These are phyloP conservation scores for Cydia strobilella DNA, from an alignment of 1,140 invertebrate genomes.

Conservation along the genomic window DNA sequence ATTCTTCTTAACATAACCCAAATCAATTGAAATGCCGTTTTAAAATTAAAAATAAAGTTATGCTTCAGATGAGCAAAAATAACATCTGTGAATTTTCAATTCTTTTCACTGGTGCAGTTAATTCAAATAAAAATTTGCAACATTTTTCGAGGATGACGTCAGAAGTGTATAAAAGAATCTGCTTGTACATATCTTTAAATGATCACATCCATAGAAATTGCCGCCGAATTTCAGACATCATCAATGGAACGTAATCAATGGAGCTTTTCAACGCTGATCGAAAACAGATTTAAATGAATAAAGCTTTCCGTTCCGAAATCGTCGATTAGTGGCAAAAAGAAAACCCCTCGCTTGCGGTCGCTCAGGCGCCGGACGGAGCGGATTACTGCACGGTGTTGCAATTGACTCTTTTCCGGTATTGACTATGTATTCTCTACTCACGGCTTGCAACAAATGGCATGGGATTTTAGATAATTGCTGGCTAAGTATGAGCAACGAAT, in stretches of 20 bases:
- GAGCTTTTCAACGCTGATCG: slow-evolving; percentile 1
- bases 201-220: background rate
- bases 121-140: background rate
- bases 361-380: background rate
- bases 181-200: background rate
- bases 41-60: no score
- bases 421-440: no score
- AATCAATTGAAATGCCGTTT: no score
- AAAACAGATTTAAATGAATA: slow-evolving; percentile 6
- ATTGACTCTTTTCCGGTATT: no score
- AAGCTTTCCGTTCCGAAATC: background rate
- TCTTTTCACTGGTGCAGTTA: no score
- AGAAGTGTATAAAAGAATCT: background rate
- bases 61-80: no score
- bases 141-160: background rate
- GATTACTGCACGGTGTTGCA: background rate
- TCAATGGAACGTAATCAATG: background rate
- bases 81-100: no score
- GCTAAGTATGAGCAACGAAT: no score
- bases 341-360: background rate
- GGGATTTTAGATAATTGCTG: no score
- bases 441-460: no score
- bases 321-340: background rate
- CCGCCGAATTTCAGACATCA: background rate
- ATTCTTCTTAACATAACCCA: no score